phyloP scores from a whole-genome alignment of 2,113 vertebrate genomes.

The Microcebus ravelobensis region DNA sequence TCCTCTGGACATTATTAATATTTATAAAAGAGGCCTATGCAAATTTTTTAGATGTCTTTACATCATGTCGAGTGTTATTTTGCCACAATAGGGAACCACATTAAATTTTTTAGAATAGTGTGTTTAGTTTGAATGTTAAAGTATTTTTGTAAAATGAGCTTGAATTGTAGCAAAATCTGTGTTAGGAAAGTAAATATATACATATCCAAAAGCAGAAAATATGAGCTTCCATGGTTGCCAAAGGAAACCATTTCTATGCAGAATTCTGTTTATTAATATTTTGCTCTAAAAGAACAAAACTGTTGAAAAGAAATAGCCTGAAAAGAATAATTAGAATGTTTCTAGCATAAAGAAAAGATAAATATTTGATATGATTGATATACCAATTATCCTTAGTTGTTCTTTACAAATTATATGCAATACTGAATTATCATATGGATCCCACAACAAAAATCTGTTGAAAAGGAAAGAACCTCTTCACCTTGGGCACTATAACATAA shows the following conservation, averaged over 20 bases:
- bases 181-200: background rate
- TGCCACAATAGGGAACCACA: background rate
- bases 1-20: background rate
- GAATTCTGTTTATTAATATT: background rate
- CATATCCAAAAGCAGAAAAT: background rate
- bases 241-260: background rate
- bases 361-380: no score
- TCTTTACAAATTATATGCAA: no score
- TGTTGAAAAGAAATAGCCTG: background rate
- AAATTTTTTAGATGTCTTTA: background rate
- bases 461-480: background rate
- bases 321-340: no score
- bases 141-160: background rate
- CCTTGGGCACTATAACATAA: background rate
- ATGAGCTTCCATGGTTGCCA: background rate
- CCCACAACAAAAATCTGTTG: background rate
- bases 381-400: no score
- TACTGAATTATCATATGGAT: no score
- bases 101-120: background rate
- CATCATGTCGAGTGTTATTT: background rate
- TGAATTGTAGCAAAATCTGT: background rate
- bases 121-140: background rate
- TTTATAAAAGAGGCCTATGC: background rate
- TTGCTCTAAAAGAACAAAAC: background rate
- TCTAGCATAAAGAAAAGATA: no score